Conservation (phyloP, 2,113 vertebrate species). For the Meles meles region DNA sequence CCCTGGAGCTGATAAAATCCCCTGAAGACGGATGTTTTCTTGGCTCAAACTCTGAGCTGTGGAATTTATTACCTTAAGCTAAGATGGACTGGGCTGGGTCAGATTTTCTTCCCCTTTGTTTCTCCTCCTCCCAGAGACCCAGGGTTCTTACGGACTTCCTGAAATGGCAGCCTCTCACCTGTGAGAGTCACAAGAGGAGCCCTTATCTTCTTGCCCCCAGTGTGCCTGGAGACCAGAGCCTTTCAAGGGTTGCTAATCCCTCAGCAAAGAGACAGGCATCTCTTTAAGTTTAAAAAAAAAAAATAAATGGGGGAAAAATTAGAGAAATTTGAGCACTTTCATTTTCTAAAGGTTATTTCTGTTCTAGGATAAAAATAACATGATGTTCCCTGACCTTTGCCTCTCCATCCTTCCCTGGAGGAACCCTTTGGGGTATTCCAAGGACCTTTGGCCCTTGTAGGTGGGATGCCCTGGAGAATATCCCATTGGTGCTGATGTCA, state of each 20-base stretch:
- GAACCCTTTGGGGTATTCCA: too few species aligned
- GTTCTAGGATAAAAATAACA: neutral
- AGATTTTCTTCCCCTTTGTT: neutral
- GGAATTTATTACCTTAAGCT: neutral
- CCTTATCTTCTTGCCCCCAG: neutral
- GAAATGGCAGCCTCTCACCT: neutral
- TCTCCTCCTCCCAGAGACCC: neutral
- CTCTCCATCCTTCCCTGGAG: neutral
- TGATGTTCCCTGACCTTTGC: neutral
- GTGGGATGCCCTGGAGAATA: fast-evolving
- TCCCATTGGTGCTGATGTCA: neutral
- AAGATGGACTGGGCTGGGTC: neutral
- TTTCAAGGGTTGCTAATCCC: neutral
- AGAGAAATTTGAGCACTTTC: neutral
- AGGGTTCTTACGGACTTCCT: neutral
- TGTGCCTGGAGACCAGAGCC: neutral
- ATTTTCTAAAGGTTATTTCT: neutral
- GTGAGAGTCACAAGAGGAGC: neutral
- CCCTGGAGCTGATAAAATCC: neutral
- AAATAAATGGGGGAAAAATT: neutral
- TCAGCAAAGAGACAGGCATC: neutral
- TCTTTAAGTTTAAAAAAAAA: neutral
- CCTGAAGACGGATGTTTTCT: neutral
- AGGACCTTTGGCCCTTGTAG: fast-evolving
- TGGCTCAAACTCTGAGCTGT: neutral